phyloP scores from a whole-genome alignment of 1,140 invertebrate species.

The Campoletis sonorensis region DNA sequence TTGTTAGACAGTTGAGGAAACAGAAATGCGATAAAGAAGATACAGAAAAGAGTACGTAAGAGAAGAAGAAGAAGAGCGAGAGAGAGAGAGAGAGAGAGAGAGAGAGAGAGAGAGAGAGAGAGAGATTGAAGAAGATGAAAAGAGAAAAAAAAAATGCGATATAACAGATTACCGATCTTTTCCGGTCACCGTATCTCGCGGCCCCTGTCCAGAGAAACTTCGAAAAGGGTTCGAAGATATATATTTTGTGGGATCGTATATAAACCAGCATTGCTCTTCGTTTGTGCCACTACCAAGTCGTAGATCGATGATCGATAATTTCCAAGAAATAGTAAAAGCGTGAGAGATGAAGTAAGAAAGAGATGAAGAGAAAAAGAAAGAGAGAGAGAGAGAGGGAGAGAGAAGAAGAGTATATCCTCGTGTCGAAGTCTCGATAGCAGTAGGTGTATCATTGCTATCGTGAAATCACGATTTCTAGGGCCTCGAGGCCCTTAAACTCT shows the following conservation, averaged over 20 bases:
- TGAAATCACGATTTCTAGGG: slow-evolving; percentile 31
- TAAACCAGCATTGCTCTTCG: background rate
- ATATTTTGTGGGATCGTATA: background rate
- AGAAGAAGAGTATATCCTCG: background rate
- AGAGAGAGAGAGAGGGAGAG: background rate
- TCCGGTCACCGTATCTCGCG: slow-evolving; percentile 13
- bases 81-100: background rate
- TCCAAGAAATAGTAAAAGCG: slow-evolving; percentile 35
- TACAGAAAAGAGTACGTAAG: background rate
- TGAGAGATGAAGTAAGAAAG: background rate
- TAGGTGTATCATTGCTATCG: slow-evolving; percentile 31
- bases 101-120: too few relatives aligned
- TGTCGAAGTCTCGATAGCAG: background rate
- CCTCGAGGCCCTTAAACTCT: slow-evolving; percentile 32
- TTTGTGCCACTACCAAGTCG: background rate
- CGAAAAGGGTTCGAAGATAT: background rate
- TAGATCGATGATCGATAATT: slow-evolving; percentile 45
- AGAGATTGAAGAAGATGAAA: slow-evolving; percentile 2
- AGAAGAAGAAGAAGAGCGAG: slow-evolving; percentile 20
- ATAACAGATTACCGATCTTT: slow-evolving; percentile 17
- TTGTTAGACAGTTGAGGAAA: slow-evolving; percentile 63
- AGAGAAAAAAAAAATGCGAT: slow-evolving; percentile 3
- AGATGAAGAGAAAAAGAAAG: background rate
- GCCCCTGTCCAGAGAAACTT: background rate
- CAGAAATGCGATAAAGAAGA: background rate